Evolutionary conservation across 2,797 vertebrate species (phyloP), one percentile per base, ranked within the genome.

Genomic region (Esox lucius): DNA sequence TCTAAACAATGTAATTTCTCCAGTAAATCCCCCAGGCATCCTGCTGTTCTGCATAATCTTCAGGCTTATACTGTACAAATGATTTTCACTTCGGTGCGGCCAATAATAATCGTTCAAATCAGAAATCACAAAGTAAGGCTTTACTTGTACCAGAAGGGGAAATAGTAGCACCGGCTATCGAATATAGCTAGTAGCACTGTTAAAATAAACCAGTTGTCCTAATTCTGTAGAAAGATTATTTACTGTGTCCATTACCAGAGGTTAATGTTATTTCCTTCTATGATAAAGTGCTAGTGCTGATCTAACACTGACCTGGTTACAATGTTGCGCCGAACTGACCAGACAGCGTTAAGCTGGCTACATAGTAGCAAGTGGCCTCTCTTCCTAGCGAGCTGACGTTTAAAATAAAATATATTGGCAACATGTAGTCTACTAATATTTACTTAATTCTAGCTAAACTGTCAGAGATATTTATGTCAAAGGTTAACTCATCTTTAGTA

Each of bases 11-110:
- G 69, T 35, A 65, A 72, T 33, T 77, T 68, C 78, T 31, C 70
- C 75, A 53, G 59, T 62, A 79, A 86, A 82, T 80, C 80, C 83
- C 51, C 78, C 46, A 66, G 78, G 80, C 81, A 84, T 80, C 75
- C 73, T 79, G 79, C 73, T 74, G 84, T 76, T 78, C 75, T 61
- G 59, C 39, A 33, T 78, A 78, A 81, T 81, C 82, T 78, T 74
- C 74, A 24, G 22, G n/a, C n/a, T 9, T 22, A 35, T 35, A 59
- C 56, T 46, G 42, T 7, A 46, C 3, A 7, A 59, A 11, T 66
- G 75, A 42, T 71, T 51, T 42, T 70, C 35, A 70, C 28, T 46
- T 12, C 74, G 46, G 6, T 51, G 51, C 75, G 71, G 62, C 70
- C 73, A 68, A 74, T 49, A 68, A 68, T 71, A 76, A 72, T 61